Evolutionary conservation across 2,113 vertebrate species (phyloP), one percentile per base, ranked within the genome.

Genomic region (Morone chrysops): DNA sequence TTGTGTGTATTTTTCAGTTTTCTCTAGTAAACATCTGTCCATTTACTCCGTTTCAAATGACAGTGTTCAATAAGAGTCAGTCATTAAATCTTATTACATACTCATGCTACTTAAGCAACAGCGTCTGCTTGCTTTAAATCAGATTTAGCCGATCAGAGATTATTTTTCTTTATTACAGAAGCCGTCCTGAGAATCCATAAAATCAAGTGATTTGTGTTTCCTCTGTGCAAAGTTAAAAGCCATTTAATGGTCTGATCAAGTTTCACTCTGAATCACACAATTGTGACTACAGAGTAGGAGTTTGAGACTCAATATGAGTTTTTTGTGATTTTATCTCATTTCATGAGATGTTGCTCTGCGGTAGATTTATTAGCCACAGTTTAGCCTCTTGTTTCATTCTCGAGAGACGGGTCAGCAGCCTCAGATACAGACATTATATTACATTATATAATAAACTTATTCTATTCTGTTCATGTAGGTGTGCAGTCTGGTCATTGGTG

Each of bases 161-260:
- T 20, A 17, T 79, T 67, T 59, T 45, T 48, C 8, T 62, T 20
- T 13, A 2, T 57, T 47, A 12, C 31, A n/a, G 22, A 10, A 73
- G 65, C 18, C 4, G 9, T 4, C 8, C 11, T 17, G 7, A 2
- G 38, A 83, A 72, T 56, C 53, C n/a, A 48, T 71, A 18, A 86
- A 81, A 67, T 50, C 11, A 31, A 65, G 36, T 0, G 36, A 69
- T 31, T 69, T 70, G 61, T n/a, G 69, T 62, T 77, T 78, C 53
- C 54, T 45, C 51, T n/a, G 38, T 82, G 38, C n/a, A 47, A 60
- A 73, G 65, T 72, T 86, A 87, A 91, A 91, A 92, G 87, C 81
- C 61, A 13, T 89, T 90, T 92, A 87, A 90, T 75, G 60, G 73
- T 70, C 59, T 36, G 10, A 12, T 68, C 22, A 10, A 80, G 71